These are phyloP conservation scores for Campylorhamphus procurvoides DNA, from an alignment of 2,113 vertebrate genomes.

Conservation along the genomic window DNA sequence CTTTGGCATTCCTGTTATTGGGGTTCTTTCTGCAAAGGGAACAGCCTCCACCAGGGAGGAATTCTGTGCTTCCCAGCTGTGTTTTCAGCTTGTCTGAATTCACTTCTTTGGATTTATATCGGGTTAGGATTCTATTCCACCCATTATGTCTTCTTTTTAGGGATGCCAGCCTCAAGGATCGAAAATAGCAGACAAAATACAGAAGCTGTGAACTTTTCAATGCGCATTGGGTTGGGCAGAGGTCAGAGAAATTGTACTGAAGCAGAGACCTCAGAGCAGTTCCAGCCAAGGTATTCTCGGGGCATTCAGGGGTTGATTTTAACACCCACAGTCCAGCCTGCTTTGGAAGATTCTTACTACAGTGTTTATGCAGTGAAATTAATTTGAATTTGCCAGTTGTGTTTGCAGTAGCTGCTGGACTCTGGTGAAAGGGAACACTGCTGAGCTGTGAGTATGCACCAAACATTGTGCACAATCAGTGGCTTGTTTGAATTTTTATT, in stretches of 20 bases:
- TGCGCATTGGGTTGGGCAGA: rapidly evolving
- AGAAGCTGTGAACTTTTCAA: background rate
- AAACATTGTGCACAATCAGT: background rate
- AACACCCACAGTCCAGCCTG: background rate
- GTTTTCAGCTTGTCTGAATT: background rate
- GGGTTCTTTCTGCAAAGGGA: background rate
- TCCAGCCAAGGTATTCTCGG: background rate
- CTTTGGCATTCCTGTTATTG: background rate
- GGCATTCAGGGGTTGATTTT: background rate
- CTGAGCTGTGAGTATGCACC: background rate
- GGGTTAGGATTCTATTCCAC: background rate
- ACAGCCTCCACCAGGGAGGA: background rate
- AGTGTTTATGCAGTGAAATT: background rate
- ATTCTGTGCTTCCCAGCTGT: background rate
- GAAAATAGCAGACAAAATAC: background rate
- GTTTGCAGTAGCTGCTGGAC: background rate
- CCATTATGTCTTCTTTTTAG: background rate
- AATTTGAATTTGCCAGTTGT: background rate
- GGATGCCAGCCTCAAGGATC: background rate
- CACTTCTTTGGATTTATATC: background rate
- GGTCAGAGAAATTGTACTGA: background rate
- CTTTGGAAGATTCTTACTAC: background rate
- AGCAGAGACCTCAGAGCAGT: background rate
- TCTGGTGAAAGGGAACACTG: background rate
- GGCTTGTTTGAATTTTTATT: background rate